Evolutionary conservation across 2,797 vertebrate species (phyloP).

Genomic region (Danio tinwini): DNA sequence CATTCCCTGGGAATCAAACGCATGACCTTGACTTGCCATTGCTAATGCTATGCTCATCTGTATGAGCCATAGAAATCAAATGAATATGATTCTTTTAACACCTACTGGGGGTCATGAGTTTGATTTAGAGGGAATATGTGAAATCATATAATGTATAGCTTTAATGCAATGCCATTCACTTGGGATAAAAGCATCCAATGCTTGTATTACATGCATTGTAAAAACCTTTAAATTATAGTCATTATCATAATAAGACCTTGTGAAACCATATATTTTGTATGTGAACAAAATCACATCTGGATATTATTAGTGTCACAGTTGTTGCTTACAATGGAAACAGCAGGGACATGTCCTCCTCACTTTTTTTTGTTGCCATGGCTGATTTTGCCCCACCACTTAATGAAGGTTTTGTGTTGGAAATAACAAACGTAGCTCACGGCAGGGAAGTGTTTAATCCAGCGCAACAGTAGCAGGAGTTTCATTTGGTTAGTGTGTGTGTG

Average conservation of each 20-base stretch:
- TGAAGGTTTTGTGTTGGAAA: background rate
- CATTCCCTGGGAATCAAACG: background rate
- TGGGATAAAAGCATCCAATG: background rate
- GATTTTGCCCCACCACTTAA: constrained; percentile 7
- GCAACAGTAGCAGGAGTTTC: constrained; percentile 11
- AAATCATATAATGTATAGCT: background rate
- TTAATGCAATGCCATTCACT: background rate
- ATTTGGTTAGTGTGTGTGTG: constrained; percentile 18
- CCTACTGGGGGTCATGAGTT: background rate
- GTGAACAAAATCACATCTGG: constrained; percentile 10
- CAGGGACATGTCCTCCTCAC: background rate
- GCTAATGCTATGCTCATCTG: background rate
- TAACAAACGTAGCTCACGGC: background rate
- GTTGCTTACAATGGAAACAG: constrained; percentile 4
- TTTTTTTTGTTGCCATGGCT: background rate
- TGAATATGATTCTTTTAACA: too few species aligned
- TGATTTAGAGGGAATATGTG: background rate
- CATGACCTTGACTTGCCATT: background rate
- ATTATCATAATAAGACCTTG: background rate
- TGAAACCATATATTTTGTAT: constrained; percentile 2
- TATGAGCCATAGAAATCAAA: too few species aligned
- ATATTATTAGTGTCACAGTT: constrained; percentile 19
- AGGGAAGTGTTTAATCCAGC: constrained; percentile 12
- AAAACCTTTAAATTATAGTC: background rate
- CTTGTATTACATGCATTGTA: too few species aligned